Base-by-base conservation (phyloP, 2,113 vertebrate genomes). In the Greenwoodochromis staneri region DNA sequence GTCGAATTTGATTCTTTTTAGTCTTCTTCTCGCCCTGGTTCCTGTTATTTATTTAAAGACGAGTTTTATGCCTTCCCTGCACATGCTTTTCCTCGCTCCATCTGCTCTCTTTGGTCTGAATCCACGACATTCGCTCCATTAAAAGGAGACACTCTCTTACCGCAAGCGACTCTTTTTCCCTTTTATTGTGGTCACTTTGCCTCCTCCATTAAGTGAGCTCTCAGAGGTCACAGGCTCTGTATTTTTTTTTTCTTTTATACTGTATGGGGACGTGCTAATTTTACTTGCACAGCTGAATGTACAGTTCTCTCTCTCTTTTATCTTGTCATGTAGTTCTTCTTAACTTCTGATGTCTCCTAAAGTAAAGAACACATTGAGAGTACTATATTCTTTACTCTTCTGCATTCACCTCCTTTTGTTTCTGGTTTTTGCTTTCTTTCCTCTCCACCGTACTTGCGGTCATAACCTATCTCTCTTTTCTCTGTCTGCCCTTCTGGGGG, bases 151-250 rank as follows among this genome's bases (percentile, higher is more conserved):
- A 8, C 49, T 27, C 76, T 84, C n/a, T 81, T 84, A 82, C 71
- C 7, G 4, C 19, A 45, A 89, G 87, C 80, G 10, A 11, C 57
- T 54, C 76, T 38, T 78, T 11, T 38, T 36, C 14, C 54, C 73
- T 78, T 29, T 88, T 87, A 16, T 87, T 84, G 85, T 69, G 86
- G 71, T 87, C 51, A 81, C 81, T 86, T 85, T 73, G 57, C 13
- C 10, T 84, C 51, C 47, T 80, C 88, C 85, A 89, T 91, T 91
- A 90, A 83, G 53, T 19, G 76, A 9, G 2, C 59, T 54, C 21
- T 53, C 27, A 59, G 81, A 84, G 78, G 49, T 21, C 80, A 24
- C 27, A 61, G 5, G 29, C 29, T 80, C 12, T 36, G 13, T 51
- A 38, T 85, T 57, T 36, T 31, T 29, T 29, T 31, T 45, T 5